Base-by-base conservation (phyloP, 2,888 invertebrate genomes). In the Conchocele bisecta region DNA sequence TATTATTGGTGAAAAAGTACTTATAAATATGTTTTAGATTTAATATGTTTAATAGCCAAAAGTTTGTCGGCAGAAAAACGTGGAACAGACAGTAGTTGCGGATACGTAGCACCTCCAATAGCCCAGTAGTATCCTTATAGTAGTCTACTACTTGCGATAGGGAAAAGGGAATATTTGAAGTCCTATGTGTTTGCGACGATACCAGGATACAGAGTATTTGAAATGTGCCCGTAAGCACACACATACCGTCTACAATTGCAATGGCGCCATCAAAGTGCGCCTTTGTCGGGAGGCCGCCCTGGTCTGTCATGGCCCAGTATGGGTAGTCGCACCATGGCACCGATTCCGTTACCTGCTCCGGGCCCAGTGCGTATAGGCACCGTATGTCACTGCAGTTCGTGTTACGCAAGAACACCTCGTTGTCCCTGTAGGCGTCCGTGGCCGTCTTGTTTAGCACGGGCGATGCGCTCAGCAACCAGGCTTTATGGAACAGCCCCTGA, bases 401-500 rank as follows among this genome's bases (percentile, higher is more conserved):
- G n/a, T 67, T 72, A 46, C 73, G 63, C 29, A 88, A 42, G 65
- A 86, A 85, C 11, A 75, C 54, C 9, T 53, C 29, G 64, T 87
- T 87, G 35, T 87, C 84, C 22, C 67, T 69, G 17, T 73, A 75
- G 0, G 87, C 85, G 9, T 85, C 81, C 1, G 66, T 46, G 13
- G 82, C 66, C 0, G 85, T 83, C 60, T 83, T 86, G 66, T 88
- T 86, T n/a, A 86, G 65, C 17, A 83, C 60, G 6, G 85, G 72
- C 0, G 87, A 83, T 0, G 83, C 83, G 56, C 87, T 90, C 35
- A 89, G 86, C 22, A 93, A 79, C 83, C 93, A 93, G 0, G 88
- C 88, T 92, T 78, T 92, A 35, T 84, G 84, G 86, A 96, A 97
- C 3, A 96, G 92, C 48, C 93, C 94, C 58, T 94, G 93, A 2